Evolutionary conservation across 2,888 invertebrate species (phyloP), one percentile per base, ranked within the genome.

Genomic region (Lutraria lutraria): DNA sequence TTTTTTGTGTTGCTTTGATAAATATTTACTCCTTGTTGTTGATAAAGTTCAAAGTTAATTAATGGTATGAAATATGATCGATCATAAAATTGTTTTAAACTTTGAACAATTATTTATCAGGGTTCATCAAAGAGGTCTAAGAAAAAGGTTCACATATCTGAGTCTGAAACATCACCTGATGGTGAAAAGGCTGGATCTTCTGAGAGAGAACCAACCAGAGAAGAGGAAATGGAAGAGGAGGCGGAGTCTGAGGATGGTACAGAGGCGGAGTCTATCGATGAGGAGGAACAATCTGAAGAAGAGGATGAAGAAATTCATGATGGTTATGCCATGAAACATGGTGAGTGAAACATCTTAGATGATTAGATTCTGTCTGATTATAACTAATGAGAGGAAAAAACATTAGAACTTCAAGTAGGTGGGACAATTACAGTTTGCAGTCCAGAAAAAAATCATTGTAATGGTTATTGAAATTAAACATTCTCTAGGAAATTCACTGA

Each of bases 261-360:
- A 84, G 92, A 87, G 54, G 90, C 85, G 12, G 92, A 92, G 89
- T 91, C 88, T 85, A 83, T 83, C 21, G 90, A 89, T 79, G 89
- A 92, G 86, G 91, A 89, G 68, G 90, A 91, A 80, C 81, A 88
- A 13, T 63, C 89, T 52, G 93, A 91, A 34, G 93, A 92, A 80
- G 76, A 76, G 29, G 93, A 93, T 87, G 93, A 92, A 76, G 89
- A 93, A 52, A 85, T 96, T 34, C 93, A 95, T 92, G 94, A 95
- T 93, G 96, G 96, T 15, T 95, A 94, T 92, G 95, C 95, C 52
- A 91, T 95, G 31, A 93, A 93, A 87, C 94, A 93, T 93, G 96
- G 96, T 96, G 4, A 76, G 84, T 76, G 6, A 25, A 25, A 25
- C n/a, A 68, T 68, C 25, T 68, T 25, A 25, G 4, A n/a, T 43